A percentile compares a stretch with the other conserved stretches of the same genome.
phyloP scores from a whole-genome alignment of 2,113 vertebrate genomes.

The Otocyon megalotis region DNA sequence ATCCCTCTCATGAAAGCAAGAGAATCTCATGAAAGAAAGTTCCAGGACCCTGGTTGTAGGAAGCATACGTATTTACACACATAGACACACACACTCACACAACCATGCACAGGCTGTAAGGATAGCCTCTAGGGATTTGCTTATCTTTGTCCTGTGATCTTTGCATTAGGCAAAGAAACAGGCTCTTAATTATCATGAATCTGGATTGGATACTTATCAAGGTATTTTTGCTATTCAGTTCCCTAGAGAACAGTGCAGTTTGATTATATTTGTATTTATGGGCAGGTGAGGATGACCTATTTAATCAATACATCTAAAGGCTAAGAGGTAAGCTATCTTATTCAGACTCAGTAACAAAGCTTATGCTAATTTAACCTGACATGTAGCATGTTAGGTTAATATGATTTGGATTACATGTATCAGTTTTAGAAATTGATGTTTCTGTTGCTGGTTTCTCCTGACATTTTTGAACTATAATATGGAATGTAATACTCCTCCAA shows the following conservation, averaged over 20 bases:
- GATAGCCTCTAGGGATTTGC: background rate
- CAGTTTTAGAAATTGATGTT: conserved; percentile 77
- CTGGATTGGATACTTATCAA: conserved; percentile 26
- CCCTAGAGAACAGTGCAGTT: conserved; percentile 69
- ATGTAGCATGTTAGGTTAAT: conserved; percentile 76
- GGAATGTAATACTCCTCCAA: conserved; percentile 82
- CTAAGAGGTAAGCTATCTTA: conserved; percentile 75
- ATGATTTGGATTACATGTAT: conserved; percentile 74
- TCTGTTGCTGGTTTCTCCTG: conserved; percentile 78
- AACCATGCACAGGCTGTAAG: background rate
- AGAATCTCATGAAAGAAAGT: conserved; percentile 22
- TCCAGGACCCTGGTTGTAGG: background rate
- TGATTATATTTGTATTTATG: conserved; percentile 79
- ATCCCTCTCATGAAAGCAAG: background rate
- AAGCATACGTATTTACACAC: conserved; percentile 28
- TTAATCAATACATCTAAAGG: conserved; percentile 78
- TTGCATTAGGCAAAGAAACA: conserved; percentile 3
- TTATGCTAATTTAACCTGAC: conserved; percentile 79
- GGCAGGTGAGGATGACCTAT: conserved; percentile 73
- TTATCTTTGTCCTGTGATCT: conserved; percentile 45
- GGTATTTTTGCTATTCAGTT: conserved; percentile 15
- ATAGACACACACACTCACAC: background rate
- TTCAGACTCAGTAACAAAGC: conserved; percentile 71
- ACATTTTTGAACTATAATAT: conserved; percentile 82
- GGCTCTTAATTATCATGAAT: conserved; percentile 34